A percentile compares a stretch with the other conserved stretches of the same genome.
These are phyloP conservation scores for Tachina grossa DNA, from an alignment of 2,888 invertebrate species.

Conservation along the genomic window DNA sequence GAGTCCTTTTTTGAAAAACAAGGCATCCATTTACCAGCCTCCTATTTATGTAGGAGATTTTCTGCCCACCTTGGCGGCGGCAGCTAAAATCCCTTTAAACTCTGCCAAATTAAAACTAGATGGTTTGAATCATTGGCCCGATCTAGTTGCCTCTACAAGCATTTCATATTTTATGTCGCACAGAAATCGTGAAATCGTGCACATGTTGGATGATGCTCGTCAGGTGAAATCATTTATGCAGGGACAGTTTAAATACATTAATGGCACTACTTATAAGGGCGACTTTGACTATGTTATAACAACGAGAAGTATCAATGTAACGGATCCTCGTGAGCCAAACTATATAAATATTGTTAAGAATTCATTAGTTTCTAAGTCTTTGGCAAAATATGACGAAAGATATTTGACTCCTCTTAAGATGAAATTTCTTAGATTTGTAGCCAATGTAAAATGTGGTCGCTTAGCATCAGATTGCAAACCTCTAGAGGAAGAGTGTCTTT, in stretches of 20 bases:
- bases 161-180: neutral
- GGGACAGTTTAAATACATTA: conserved; percentile 79
- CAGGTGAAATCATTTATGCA: conserved; percentile 76
- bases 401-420: conserved; percentile 72
- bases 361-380: conserved; percentile 73
- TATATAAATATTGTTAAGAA: conserved; percentile 76
- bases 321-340: conserved; percentile 76
- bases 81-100: conserved; percentile 76
- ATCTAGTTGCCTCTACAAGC: conserved; percentile 81
- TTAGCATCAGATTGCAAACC: conserved; percentile 76
- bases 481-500: conserved; percentile 83
- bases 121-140: conserved; percentile 88
- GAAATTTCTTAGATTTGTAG: conserved; percentile 64
- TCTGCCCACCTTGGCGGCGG: conserved; percentile 88
- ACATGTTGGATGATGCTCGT: conserved; percentile 88
- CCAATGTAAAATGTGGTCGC: conserved; percentile 73
- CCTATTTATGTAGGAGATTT: conserved; percentile 92
- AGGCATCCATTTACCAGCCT: conserved; percentile 85
- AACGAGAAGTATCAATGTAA: conserved; percentile 74
- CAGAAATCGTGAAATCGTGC: conserved; percentile 85
- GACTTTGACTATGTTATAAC: conserved; percentile 75
- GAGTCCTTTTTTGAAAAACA: conserved; percentile 85
- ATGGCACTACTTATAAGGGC: conserved; percentile 78
- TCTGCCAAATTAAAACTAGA: conserved; percentile 83
- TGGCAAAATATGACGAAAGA: conserved; percentile 72